phyloP scores from a whole-genome alignment of 2,888 invertebrate species.

The Pterostichus madidus region DNA sequence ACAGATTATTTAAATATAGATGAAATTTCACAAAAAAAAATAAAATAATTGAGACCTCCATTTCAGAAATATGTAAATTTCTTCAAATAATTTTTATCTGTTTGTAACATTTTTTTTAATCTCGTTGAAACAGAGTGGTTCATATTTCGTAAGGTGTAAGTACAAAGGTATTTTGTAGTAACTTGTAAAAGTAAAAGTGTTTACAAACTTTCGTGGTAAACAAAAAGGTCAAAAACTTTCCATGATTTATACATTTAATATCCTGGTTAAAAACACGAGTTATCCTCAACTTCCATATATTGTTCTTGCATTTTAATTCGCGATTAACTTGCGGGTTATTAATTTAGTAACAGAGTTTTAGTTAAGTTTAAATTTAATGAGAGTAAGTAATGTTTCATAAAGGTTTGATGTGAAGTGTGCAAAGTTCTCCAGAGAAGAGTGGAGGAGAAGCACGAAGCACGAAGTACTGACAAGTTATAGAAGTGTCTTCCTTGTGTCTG shows the following conservation, averaged over 20 bases:
- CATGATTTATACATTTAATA: constrained; percentile 49
- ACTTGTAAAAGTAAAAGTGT: constrained; percentile 42
- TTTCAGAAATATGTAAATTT: too few relatives aligned
- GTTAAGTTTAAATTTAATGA: constrained; percentile 57
- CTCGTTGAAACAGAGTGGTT: too few relatives aligned
- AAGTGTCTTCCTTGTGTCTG: constrained; percentile 41
- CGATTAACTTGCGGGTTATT: constrained; percentile 56
- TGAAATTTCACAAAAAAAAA: too few relatives aligned
- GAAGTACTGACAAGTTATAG: constrained; percentile 8
- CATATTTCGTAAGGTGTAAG: too few relatives aligned
- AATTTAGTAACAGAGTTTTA: constrained; percentile 50
- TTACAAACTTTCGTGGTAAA: constrained; percentile 9
- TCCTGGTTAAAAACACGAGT: constrained; percentile 9
- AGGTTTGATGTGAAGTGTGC: constrained; percentile 55
- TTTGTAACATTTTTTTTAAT: too few relatives aligned
- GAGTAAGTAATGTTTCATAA: constrained; percentile 58
- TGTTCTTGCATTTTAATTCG: constrained; percentile 35
- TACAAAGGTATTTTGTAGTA: constrained; percentile 9
- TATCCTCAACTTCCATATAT: constrained; percentile 8
- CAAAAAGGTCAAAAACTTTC: constrained; percentile 24
- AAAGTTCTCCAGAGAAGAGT: constrained; percentile 23
- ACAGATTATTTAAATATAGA: too few relatives aligned
- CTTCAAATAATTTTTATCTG: too few relatives aligned
- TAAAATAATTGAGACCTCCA: too few relatives aligned
- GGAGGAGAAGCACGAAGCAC: neutral